Evolutionary conservation across 2,888 invertebrate genomes (phyloP), one percentile per base, ranked within the genome.

Genomic region (Rotaria sp.): DNA sequence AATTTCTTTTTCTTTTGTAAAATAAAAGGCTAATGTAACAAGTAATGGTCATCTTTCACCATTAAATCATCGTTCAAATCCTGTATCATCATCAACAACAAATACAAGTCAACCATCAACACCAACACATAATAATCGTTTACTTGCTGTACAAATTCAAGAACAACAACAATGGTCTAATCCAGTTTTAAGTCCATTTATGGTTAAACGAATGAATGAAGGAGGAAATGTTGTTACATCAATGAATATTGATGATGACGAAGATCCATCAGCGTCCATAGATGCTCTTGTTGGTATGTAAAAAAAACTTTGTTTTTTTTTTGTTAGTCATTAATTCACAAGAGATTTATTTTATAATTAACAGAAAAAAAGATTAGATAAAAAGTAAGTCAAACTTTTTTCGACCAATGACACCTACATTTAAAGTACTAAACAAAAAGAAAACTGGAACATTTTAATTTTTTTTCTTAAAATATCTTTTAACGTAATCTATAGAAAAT

Each of bases 161-260:
- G 67, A 67, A 67, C 67, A 67, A 80, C 80, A 80, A 80, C 80
- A 80, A 80, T 80, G 80, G 80, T 80, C 80, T n/a, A 80, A 80
- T 80, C 41, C 41, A 45, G 80, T 80, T 80, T 45, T 80, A 2
- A 80, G 80, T 80, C 80, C 80, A 80, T 45, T 80, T 45, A 41
- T 80, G 45, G 80, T 80, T 45, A 45, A 41, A 80, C 80, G 80
- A 45, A 45, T 80, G 15, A 80, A 80, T 80, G 80, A 80, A 80
- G 67, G 67, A 1, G 67, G 67, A 21, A 67, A 30, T 67, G 67
- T 67, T 35, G 67, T 67, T 35, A 41, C 41, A 45, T 80, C 80
- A n/a, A 45, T 80, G 45, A 11, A 24, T 35, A 45, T 80, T 2
- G 80, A 80, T 45, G 80, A 80, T 80, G 80, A 80, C 15, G 80